Conservation (phyloP, 2,888 invertebrate species). For the Drosophila robusta region DNA sequence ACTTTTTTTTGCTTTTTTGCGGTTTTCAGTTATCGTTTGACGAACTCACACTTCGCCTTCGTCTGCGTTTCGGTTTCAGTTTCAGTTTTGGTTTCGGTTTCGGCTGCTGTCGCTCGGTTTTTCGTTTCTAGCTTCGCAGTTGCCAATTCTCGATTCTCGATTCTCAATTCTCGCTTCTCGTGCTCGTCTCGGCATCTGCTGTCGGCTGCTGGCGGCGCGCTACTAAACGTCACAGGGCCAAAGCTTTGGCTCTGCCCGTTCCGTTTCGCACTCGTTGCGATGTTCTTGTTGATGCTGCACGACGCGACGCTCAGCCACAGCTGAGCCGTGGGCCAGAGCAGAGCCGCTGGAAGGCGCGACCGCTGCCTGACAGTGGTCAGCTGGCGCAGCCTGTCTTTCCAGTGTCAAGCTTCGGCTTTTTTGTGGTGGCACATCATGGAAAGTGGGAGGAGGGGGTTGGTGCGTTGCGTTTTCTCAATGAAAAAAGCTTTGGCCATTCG, state of each 20-base stretch:
- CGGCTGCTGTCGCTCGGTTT: slow-evolving; percentile 27
- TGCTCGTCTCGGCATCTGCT: slow-evolving; percentile 72
- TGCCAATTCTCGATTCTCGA: slow-evolving; percentile 9
- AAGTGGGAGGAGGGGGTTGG: not conserved
- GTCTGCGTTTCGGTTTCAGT: slow-evolving; percentile 24
- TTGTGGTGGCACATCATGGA: not conserved
- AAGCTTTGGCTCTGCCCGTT: slow-evolving; percentile 37
- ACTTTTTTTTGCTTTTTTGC: not conserved
- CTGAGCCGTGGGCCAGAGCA: slow-evolving; percentile 31
- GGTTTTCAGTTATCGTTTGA: not conserved
- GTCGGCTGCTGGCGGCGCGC: slow-evolving; percentile 76
- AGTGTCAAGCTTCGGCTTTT: slow-evolving; percentile 24
- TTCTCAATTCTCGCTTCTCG: slow-evolving; percentile 35
- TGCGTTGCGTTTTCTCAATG: slow-evolving; percentile 48
- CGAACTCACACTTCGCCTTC: slow-evolving; percentile 6
- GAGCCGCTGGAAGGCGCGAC: slow-evolving; percentile 36
- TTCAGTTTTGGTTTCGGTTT: slow-evolving; percentile 38
- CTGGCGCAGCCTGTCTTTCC: slow-evolving; percentile 48
- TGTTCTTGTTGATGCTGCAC: slow-evolving; percentile 43
- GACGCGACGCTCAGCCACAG: slow-evolving; percentile 30
- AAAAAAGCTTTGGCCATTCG: slow-evolving; percentile 50
- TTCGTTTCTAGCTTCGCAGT: slow-evolving; percentile 16
- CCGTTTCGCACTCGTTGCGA: slow-evolving; percentile 23
- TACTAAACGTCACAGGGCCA: slow-evolving; percentile 52
- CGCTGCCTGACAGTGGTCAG: slow-evolving; percentile 34